A percentile compares a stretch with the other conserved stretches of the same genome.
Evolutionary conservation across 1,140 invertebrate species (phyloP).

Genomic region (Scaptomyza graminum): DNA sequence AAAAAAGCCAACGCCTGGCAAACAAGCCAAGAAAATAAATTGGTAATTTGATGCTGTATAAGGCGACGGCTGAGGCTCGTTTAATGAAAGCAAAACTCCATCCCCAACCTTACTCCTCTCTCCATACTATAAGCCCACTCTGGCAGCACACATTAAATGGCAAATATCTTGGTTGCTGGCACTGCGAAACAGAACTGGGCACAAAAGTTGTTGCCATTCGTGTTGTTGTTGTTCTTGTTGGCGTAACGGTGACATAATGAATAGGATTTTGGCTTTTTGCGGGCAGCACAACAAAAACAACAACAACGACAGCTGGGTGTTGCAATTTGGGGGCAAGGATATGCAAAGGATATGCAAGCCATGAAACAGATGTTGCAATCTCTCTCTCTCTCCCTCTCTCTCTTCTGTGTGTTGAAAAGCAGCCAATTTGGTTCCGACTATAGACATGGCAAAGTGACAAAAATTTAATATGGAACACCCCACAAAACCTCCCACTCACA

Average conservation of each 20-base stretch:
- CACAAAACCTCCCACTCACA: constrained; percentile 12
- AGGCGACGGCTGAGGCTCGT: constrained; percentile 50
- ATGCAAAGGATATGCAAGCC: constrained; percentile 73
- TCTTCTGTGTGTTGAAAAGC: constrained; percentile 71
- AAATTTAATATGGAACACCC: constrained; percentile 75
- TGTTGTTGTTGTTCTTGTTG: constrained; percentile 38
- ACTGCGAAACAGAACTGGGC: constrained; percentile 22
- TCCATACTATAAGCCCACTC: not conserved
- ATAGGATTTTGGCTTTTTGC: constrained; percentile 76
- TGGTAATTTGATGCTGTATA: constrained; percentile 75
- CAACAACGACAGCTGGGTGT: not conserved
- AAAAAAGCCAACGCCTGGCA: constrained; percentile 25
- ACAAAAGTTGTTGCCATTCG: constrained; percentile 31
- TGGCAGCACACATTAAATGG: constrained; percentile 38
- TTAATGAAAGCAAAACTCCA: constrained; percentile 54
- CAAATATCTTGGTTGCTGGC: constrained; percentile 33
- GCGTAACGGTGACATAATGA: constrained; percentile 73
- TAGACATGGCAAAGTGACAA: constrained; percentile 83
- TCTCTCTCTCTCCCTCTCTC: too few relatives aligned
- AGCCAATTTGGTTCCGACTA: constrained; percentile 78
- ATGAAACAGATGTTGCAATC: constrained; percentile 83
- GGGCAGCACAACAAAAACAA: constrained; percentile 50
- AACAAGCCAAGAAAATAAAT: constrained; percentile 76
- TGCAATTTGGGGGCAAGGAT: constrained; percentile 74
- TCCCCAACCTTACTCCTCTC: constrained; percentile 1